These are phyloP conservation scores for Calosoma granatense DNA, from an alignment of 1,140 invertebrate genomes.

Conservation along the genomic window DNA sequence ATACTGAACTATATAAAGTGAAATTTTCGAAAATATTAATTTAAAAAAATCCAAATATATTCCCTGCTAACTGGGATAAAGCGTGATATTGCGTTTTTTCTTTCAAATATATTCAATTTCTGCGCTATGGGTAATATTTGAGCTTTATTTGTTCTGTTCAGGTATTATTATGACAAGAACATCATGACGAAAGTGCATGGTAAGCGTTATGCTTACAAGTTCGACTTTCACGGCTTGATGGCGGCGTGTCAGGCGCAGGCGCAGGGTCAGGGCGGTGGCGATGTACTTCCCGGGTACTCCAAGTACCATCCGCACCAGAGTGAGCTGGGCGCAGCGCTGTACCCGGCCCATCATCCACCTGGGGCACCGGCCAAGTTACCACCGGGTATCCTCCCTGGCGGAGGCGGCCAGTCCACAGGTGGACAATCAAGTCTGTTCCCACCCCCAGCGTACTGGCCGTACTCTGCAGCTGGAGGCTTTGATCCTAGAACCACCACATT, in stretches of 20 bases:
- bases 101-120: too few relatives aligned
- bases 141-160: too few relatives aligned
- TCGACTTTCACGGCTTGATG: constrained; percentile 78
- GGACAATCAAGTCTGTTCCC: constrained; percentile 27
- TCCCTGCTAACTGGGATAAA: too few relatives aligned
- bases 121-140: too few relatives aligned
- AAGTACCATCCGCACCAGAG: constrained; percentile 35
- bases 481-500: constrained; percentile 33
- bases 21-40: too few relatives aligned
- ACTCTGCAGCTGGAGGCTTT: constrained; percentile 29
- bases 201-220: constrained; percentile 87
- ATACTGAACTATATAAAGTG: too few relatives aligned
- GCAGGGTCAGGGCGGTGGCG: constrained; percentile 34
- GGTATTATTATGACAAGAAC: constrained; percentile 98
- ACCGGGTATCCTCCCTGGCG: constrained; percentile 22
- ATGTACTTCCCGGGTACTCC: constrained; percentile 37
- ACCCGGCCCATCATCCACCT: constrained; percentile 23
- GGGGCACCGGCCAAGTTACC: constrained; percentile 22
- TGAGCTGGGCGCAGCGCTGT: constrained; percentile 32
- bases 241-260: constrained; percentile 73
- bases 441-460: constrained; percentile 35
- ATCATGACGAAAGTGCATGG: constrained; percentile 93
- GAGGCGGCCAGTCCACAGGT: constrained; percentile 21
- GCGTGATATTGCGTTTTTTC: too few relatives aligned
- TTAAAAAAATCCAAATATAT: too few relatives aligned